Evolutionary conservation across 2,888 invertebrate genomes (phyloP), one percentile per base, ranked within the genome.

Genomic region (Hetaerina titia): DNA sequence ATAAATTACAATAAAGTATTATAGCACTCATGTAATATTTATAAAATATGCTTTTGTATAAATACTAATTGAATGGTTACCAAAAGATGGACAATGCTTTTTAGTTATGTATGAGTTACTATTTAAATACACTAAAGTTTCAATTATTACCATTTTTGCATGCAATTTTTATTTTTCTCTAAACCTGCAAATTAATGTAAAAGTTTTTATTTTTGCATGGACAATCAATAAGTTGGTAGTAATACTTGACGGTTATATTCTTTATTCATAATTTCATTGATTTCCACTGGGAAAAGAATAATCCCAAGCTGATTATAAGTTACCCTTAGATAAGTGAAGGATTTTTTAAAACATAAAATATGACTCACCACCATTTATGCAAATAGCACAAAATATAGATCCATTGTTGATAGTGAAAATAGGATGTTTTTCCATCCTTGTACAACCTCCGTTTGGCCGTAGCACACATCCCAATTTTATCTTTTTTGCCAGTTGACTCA

Each of bases 131-230:
- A 56, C 92, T 64, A 90, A n/a, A 89, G 19, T 92, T 64, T 69
- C 56, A 13, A 63, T 45, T 64, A 56, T 74, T 92, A 64, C n/a
- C 64, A 22, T 45, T 92, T 92, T 64, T 92, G 92, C 92, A 92
- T 92, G 92, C 56, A n/a, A 92, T 56, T 92, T 45, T 69, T 58
- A 89, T 56, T 69, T 92, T 69, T 60, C 45, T 92, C 45, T 74
- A 8, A 69, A 74, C 69, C 92, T 64, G 45, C 56, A 92, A 64
- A 57, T 69, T 92, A 64, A 89, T 89, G n/a, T 69, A 56, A n/a
- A 56, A 17, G 56, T 92, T 92, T 45, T 92, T 25, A 15, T 57
- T 92, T 92, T 92, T 92, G 92, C 92, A 92, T 92, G 92, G 64
- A 56, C 45, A 69, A 92, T 81, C 19, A 15, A 56, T 69, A 92